Evolutionary conservation across 2,888 invertebrate species (phyloP), one percentile per base, ranked within the genome.

Genomic region (Conops quadrifasciatus): DNA sequence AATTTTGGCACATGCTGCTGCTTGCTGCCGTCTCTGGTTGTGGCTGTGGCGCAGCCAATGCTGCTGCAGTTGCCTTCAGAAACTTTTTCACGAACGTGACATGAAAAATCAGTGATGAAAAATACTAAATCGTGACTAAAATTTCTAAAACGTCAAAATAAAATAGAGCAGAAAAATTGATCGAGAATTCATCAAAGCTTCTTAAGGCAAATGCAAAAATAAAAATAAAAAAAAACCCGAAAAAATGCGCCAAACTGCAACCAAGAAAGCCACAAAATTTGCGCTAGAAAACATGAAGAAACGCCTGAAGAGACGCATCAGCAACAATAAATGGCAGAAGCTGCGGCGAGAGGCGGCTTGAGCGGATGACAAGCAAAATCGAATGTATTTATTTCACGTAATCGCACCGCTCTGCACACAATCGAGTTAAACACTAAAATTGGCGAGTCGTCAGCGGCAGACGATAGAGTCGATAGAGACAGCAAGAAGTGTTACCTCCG

Each of bases 71-170:
- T 15, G 58, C 49, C 75, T 72, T 76, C 74, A 72, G 72, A 81
- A 82, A 81, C 75, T 82, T 82, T 77, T 77, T 77, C 77, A 78
- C 67, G 80, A 78, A 82, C 82, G 82, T 82, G 82, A 82, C 80
- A 79, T 79, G 80, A 82, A 82, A 36, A 82, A 82, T 82, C 80
- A 79, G 80, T 81, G 81, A 81, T 82, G 78, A 81, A 80, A 81
- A 80, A 80, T 77, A 78, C 79, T 79, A 81, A 82, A 82, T 82
- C 82, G 82, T 82, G 82, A 82, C 82, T 79, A 74, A 80, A 82
- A 82, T 82, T 77, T 75, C 19, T 58, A 43, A 58, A 56, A 56
- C 21, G 28, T 2, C 16, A 36, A n/a, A 28, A 53, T 15, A 30
- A 15, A 51, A 9, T n/a, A n/a, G n/a, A n/a, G n/a, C n/a, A n/a